These are phyloP conservation scores for Agonum fuliginosum DNA, from an alignment of 2,888 invertebrate genomes.

Conservation along the genomic window DNA sequence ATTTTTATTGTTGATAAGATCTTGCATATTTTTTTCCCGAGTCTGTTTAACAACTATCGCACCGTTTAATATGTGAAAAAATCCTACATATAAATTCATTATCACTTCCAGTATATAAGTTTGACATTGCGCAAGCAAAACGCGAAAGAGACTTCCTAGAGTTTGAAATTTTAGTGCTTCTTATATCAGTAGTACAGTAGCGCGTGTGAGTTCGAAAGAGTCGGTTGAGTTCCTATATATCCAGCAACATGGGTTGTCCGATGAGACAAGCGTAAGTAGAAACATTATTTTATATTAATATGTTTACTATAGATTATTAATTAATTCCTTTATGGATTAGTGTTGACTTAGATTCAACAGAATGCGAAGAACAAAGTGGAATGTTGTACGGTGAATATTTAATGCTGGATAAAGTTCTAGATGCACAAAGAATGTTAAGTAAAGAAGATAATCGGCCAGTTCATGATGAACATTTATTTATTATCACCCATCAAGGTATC, in stretches of 20 bases:
- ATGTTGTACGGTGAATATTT: constrained; percentile 94
- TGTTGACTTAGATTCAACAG: constrained; percentile 72
- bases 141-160: too few species aligned
- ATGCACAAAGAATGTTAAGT: constrained; percentile 88
- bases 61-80: constrained; percentile 12
- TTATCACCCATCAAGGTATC: constrained; percentile 97
- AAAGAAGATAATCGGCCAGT: constrained; percentile 83
- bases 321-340: not conserved
- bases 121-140: not conserved
- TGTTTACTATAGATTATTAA: not conserved
- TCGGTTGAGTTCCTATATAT: not conserved
- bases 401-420: constrained; percentile 90
- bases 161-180: constrained; percentile 50
- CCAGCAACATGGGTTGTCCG: constrained; percentile 67
- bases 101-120: not conserved
- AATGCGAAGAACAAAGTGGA: constrained; percentile 82
- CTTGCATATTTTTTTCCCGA: too few species aligned
- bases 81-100: not conserved
- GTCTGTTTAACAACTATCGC: too few species aligned
- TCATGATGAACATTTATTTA: constrained; percentile 98
- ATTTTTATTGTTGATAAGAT: too few species aligned
- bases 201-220: constrained; percentile 63
- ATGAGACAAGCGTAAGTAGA: constrained; percentile 65
- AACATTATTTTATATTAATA: constrained; percentile 15
- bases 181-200: constrained; percentile 62